Evolutionary conservation across 2,797 vertebrate genomes (phyloP), one percentile per base, ranked within the genome.

Genomic region (Lithobates sylvaticus): DNA sequence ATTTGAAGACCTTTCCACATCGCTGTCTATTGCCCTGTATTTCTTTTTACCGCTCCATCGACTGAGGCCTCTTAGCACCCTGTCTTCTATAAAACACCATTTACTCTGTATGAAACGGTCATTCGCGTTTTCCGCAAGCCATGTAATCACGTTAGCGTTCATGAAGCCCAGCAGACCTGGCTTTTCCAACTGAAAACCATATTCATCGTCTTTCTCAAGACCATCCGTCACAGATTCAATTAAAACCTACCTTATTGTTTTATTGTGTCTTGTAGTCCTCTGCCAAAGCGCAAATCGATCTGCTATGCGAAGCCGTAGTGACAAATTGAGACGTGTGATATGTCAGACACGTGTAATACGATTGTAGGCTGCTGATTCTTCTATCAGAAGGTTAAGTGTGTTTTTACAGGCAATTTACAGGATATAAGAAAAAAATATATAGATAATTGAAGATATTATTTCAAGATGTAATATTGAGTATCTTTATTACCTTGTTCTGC

Each of bases 301-400:
- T 69, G 36, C 36, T 26, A 18, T 26, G 61, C 12, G 36, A 16
- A 29, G 81, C 26, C 0, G 54, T 10, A 39, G 27, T 69, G 61
- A 79, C 77, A 68, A 13, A 44, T 36, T 68, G 64, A 79, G 69
- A 67, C 67, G 54, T 78, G 36, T 26, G 65, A 68, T 68, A 68
- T 29, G 36, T 67, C 61, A 69, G 64, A 12, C n/a, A 27, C 61
- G 5, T 27, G 36, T 44, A 13, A 74, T 64, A 65, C 29, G 36
- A 47, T 76, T 76, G 61, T 69, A 64, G 42, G 0, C 15, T 7
- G 76, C 36, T 54, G 50, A 54, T 54, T 13, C 8, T 78, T 32
- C 76, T 39, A 32, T 39, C 32, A 36, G 39, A 71, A 71, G 18
- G 69, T 71, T 36, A 71, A 3, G 32, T 39, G 32, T 71, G 69